Evolutionary conservation across 2,797 vertebrate genomes (phyloP), one percentile per base, ranked within the genome.

Genomic region (Neopelma chrysocephalum): DNA sequence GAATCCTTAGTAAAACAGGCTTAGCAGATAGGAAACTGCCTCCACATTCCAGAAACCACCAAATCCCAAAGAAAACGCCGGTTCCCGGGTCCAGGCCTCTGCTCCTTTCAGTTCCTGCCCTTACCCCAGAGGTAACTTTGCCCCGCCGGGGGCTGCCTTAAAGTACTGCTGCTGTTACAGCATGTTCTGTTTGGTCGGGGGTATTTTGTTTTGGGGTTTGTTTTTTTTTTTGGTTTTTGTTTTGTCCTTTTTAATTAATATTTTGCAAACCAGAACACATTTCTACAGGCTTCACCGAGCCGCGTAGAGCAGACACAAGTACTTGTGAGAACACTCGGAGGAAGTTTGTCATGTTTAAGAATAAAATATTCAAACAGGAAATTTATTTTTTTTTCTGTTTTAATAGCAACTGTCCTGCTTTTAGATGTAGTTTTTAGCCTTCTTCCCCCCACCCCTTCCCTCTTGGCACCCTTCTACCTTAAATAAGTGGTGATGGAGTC

Each of bases 291-390:
- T 95, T 86, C 88, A 26, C 87, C 29, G 26, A 84, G 96, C 93
- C 65, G 6, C 16, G n/a, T 90, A 83, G 94, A 85, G 93, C 95
- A 92, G 93, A 80, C 91, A 57, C 89, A 88, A 91, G 62, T 94
- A 43, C 68, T 92, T 94, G 87, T 90, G 93, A 45, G 78, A 91
- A 93, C 93, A 85, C 94, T 89, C 77, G 80, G 90, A 94, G 78
- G 73, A 91, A 80, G 65, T 86, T 90, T 96, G 93, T 93, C 93
- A 83, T 93, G 93, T 96, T 96, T 95, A 95, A 94, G 90, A 95
- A 96, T 95, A 95, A 96, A 96, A 95, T 94, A 94, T 94, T 93
- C 93, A 91, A 96, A 91, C 82, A 96, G 91, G 81, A 93, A 53
- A 2, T 3, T 51, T 65, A 18, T 80, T 76, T 84, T 64, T 68